These are phyloP conservation scores for Tipula confusa DNA, from an alignment of 2,888 invertebrate species.

Conservation along the genomic window DNA sequence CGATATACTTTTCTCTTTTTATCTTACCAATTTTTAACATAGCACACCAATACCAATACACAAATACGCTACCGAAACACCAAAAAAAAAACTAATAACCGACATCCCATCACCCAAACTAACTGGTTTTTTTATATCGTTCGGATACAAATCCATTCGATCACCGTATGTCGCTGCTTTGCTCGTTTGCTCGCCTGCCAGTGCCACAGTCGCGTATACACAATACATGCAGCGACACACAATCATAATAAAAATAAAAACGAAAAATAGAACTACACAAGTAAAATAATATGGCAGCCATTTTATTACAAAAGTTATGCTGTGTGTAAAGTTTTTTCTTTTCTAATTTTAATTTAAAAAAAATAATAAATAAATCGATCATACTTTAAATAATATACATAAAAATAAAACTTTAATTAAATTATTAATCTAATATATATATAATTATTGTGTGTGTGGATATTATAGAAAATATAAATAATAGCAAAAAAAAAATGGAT, in stretches of 20 bases:
- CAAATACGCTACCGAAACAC: not conserved
- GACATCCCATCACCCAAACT: constrained; percentile 8
- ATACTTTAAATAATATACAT: not conserved
- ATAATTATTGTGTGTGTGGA: not conserved
- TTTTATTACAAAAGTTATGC: constrained; percentile 31
- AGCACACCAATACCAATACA: not conserved
- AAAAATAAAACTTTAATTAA: not conserved
- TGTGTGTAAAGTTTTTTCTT: constrained; percentile 30
- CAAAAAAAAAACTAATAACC: not conserved
- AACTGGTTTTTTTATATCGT: not conserved
- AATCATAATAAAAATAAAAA: not conserved
- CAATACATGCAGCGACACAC: constrained; percentile 27
- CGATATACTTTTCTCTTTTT: not conserved
- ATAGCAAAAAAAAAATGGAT: not conserved
- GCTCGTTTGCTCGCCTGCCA: not conserved
- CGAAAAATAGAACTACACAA: not conserved
- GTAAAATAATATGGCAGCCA: constrained; percentile 29
- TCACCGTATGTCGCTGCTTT: constrained; percentile 3
- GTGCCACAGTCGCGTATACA: not conserved
- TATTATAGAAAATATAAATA: not conserved
- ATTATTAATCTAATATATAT: not conserved
- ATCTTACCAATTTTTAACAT: not conserved
- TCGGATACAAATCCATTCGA: not conserved
- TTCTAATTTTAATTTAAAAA: constrained; percentile 15
- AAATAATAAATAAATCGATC: not conserved